phyloP scores from a whole-genome alignment of 2,113 vertebrate species.

The Amia ocellicauda region DNA sequence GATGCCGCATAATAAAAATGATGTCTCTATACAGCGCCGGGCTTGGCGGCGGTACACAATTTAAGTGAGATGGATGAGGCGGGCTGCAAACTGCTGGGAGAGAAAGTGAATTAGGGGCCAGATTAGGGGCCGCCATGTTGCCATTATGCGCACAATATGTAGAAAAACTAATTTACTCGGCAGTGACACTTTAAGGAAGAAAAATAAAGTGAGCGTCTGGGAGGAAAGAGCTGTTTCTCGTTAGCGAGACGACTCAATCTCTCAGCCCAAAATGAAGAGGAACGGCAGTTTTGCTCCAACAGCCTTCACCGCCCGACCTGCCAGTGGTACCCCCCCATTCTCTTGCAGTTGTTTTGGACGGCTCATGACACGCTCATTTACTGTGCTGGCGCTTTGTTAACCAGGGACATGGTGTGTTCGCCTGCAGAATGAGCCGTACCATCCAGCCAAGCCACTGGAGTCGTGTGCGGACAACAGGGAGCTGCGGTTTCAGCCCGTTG shows the following conservation, averaged over 20 bases:
- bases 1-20: conserved; percentile 52
- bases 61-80: conserved; percentile 73
- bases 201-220: conserved; percentile 47
- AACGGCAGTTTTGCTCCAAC: neutral
- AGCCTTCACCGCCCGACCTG: neutral
- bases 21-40: conserved; percentile 59
- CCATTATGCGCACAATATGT: conserved; percentile 56
- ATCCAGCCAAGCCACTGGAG: no score
- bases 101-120: conserved; percentile 55
- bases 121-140: conserved; percentile 40
- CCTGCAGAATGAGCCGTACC: no score
- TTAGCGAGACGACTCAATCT: conserved; percentile 57
- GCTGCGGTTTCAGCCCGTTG: no score
- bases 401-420: no score
- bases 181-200: conserved; percentile 49
- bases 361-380: no score
- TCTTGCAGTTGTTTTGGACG: no score
- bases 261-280: neutral
- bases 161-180: conserved; percentile 51
- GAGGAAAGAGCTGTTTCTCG: conserved; percentile 53
- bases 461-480: no score
- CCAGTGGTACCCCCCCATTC: no score
- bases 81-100: conserved; percentile 55
- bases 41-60: conserved; percentile 41
- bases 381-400: no score